A percentile compares a stretch with the other conserved stretches of the same genome.
Evolutionary conservation across 2,888 invertebrate species (phyloP).

Genomic region (Papilio protenor): DNA sequence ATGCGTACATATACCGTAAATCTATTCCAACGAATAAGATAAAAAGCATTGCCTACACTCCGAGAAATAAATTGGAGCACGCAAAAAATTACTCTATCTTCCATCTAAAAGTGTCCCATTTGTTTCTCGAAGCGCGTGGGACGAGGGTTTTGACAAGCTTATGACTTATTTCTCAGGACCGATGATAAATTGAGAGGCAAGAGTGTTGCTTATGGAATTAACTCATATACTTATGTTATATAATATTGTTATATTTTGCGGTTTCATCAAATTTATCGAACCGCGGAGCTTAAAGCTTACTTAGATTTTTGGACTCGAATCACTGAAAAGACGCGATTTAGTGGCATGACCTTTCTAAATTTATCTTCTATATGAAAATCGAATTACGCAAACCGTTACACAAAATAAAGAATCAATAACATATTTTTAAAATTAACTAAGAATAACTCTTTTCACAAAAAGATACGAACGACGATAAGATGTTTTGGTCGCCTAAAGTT

Average conservation of each 20-base stretch:
- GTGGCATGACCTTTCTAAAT: not conserved
- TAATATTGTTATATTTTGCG: not conserved
- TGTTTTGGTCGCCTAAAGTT: too few species aligned
- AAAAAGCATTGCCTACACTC: slow-evolving; percentile 13
- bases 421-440: too few species aligned
- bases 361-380: too few species aligned
- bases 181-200: slow-evolving; percentile 58
- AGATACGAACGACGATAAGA: too few species aligned
- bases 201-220: slow-evolving; percentile 50
- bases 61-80: slow-evolving; percentile 52
- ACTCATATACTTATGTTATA: slow-evolving; percentile 35
- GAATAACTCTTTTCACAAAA: too few species aligned
- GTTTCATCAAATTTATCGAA: not conserved
- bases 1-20: not conserved
- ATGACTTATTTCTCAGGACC: slow-evolving; percentile 66
- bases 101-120: slow-evolving; percentile 61
- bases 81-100: slow-evolving; percentile 69
- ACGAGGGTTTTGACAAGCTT: slow-evolving; percentile 65
- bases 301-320: not conserved
- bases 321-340: not conserved
- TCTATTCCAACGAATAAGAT: slow-evolving; percentile 16
- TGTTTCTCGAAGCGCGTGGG: slow-evolving; percentile 61
- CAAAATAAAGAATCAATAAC: too few species aligned
- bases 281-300: not conserved
- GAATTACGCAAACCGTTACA: too few species aligned